These are phyloP conservation scores for Porites lobata DNA, from an alignment of 92 coral and sea anemone genomes.

Conservation along the genomic window DNA sequence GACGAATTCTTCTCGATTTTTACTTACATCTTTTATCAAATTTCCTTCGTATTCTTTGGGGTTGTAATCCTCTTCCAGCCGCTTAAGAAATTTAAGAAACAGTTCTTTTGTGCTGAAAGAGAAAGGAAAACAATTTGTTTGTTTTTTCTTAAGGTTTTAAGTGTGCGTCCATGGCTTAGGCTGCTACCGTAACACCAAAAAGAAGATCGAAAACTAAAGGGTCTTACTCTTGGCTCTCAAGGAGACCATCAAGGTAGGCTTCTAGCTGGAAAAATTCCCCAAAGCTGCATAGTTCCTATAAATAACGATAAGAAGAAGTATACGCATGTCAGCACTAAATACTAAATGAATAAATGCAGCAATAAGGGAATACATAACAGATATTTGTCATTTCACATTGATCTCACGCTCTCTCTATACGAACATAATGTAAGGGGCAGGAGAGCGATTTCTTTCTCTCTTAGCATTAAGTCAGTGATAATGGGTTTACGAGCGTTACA, in stretches of 20 bases:
- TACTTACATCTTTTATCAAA: constrained; percentile 83
- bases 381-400: too few species aligned
- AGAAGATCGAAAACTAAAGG: neutral
- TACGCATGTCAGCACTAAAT: too few species aligned
- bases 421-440: too few species aligned
- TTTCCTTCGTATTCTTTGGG: constrained; percentile 83
- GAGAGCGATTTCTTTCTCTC: too few species aligned
- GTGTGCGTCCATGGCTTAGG: too few species aligned
- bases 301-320: neutral
- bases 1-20: too few species aligned
- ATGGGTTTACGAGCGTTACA: too few species aligned
- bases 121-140: neutral
- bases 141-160: too few species aligned
- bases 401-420: too few species aligned
- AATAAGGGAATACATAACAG: too few species aligned
- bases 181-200: too few species aligned
- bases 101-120: constrained; percentile 80
- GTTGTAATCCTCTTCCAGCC: constrained; percentile 91
- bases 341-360: neutral
- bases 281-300: constrained; percentile 90
- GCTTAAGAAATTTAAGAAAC: constrained; percentile 84
- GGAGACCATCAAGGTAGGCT: constrained; percentile 81
- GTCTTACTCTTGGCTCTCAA: constrained; percentile 80
- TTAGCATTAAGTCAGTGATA: too few species aligned
- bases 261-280: constrained; percentile 95